Conservation (phyloP, 2,888 invertebrate genomes). For the Cataglyphis altisquamis region DNA sequence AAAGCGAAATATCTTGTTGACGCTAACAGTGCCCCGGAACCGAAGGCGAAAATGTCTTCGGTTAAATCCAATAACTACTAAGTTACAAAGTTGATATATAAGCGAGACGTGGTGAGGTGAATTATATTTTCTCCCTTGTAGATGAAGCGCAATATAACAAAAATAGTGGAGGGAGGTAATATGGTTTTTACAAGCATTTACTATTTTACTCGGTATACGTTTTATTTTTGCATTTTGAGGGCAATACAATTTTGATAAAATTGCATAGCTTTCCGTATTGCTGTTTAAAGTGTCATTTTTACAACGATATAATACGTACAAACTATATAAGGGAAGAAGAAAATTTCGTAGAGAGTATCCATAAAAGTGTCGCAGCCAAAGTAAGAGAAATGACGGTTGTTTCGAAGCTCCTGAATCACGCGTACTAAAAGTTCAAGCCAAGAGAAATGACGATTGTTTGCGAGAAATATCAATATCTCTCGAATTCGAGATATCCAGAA, state of each 20-base stretch:
- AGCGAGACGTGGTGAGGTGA: neutral
- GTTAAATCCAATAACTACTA: slow-evolving; percentile 32
- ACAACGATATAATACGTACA: neutral
- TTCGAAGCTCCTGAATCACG: neutral
- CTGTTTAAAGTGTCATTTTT: neutral
- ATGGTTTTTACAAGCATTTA: neutral
- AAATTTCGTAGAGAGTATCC: neutral
- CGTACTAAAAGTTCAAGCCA: neutral
- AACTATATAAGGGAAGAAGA: neutral
- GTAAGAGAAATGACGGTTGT: neutral
- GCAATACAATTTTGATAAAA: neutral
- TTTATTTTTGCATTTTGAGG: neutral
- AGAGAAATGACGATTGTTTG: neutral
- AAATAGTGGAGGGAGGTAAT: neutral
- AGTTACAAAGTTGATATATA: slow-evolving; percentile 7
- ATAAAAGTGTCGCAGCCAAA: neutral
- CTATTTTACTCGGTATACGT: neutral
- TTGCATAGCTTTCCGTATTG: neutral
- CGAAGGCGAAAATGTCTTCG: slow-evolving; percentile 10
- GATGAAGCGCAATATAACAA: neutral
- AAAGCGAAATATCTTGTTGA: slow-evolving; percentile 1
- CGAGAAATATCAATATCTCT: neutral
- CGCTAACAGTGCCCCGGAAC: neutral
- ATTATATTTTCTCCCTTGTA: slow-evolving; percentile 6
- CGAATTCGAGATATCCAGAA: neutral